These are phyloP conservation scores for Nycticryphes semicollaris DNA, from an alignment of 2,113 vertebrate species.

Conservation along the genomic window DNA sequence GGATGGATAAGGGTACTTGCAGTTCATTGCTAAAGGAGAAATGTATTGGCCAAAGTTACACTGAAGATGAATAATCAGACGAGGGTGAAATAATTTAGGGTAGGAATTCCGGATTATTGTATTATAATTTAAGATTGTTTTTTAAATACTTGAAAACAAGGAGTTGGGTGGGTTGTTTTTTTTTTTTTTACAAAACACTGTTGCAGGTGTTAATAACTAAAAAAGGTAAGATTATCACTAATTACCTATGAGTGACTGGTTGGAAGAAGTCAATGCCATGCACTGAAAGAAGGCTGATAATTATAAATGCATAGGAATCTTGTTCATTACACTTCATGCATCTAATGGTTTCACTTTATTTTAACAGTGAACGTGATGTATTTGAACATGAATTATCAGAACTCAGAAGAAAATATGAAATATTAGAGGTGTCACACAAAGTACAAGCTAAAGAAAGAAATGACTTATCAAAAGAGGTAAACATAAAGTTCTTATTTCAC, in stretches of 20 bases:
- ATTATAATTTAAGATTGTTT: neutral
- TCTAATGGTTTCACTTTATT: slow-evolving; percentile 12
- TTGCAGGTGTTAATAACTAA: neutral
- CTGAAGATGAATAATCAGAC: neutral
- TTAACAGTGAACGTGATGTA: slow-evolving; percentile 86
- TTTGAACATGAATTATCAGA: slow-evolving; percentile 86
- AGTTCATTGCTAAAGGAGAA: neutral
- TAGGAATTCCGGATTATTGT: neutral
- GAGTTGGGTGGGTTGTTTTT: neutral
- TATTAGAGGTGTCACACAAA: slow-evolving; percentile 81
- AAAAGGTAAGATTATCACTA: neutral
- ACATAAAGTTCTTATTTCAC: neutral
- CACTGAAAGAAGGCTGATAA: neutral
- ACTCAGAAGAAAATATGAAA: slow-evolving; percentile 83
- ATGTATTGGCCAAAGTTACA: neutral
- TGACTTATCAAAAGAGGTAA: slow-evolving; percentile 90
- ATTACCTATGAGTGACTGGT: neutral
- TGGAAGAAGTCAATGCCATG: neutral
- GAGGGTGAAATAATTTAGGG: neutral
- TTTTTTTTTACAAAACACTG: neutral
- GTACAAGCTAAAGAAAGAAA: slow-evolving; percentile 84
- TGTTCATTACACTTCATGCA: neutral
- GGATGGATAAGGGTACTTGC: neutral
- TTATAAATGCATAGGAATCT: neutral
- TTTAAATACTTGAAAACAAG: neutral